Evolutionary conservation across 2,797 vertebrate species (phyloP), one percentile per base, ranked within the genome.

Genomic region (Urocyon cinereoargenteus): DNA sequence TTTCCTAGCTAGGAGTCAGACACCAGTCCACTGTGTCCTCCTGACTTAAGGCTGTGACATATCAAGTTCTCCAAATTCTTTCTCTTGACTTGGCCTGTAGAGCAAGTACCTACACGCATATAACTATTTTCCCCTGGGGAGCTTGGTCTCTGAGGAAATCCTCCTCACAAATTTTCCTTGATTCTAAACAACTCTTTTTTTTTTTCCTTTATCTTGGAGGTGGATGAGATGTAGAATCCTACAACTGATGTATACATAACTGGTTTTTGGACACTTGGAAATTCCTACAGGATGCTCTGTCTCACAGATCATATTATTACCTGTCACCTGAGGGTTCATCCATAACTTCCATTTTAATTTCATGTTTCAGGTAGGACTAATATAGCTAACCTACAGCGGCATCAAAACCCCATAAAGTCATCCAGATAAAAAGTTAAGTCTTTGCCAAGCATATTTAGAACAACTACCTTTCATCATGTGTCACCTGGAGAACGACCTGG

Each of bases 321-420:
- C 31, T 85, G n/a, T 87, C 4, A 64, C 28, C 24, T 64, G 16
- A 90, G 1, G 61, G 6, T 82, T 92, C 34, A 62, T 34, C 24
- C 86, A 89, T 91, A 92, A 72, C 5, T 59, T 81, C 53, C 66
- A 78, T 75, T 79, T 83, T 83, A 86, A 84, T 66, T 96, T 92
- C 21, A 31, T 45, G 5, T 85, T 85, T 31, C 53, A 77, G 18
- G 13, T 92, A 95, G 31, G n/a, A 94, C 22, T 79, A 72, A 24
- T 18, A 53, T 11, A 78, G 34, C 21, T 81, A 62, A 5, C 2
- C 64, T 36, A 28, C 10, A 90, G 36, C 15, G 87, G 49, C 24
- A 92, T 15, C n/a, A 83, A 96, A 96, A 45, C 11, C 12, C 53
- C 9, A 40, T 72, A 57, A 82, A 96, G 45, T 53, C n/a, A 70